These are phyloP conservation scores for Cercopithecus mitis DNA, from an alignment of 2,797 vertebrate genomes.

Conservation along the genomic window DNA sequence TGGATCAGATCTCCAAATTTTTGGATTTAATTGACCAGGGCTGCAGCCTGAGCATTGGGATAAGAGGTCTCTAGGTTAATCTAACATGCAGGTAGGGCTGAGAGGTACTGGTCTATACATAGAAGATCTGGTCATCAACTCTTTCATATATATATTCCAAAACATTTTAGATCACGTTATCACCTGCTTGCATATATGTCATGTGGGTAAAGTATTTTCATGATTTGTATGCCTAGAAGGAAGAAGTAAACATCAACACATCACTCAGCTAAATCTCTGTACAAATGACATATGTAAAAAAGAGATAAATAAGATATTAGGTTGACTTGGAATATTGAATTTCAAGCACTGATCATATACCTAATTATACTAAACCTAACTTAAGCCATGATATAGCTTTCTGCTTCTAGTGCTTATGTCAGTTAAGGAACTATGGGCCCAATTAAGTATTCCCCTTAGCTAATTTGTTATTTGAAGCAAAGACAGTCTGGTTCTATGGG, in stretches of 20 bases:
- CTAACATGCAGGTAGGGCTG: not conserved
- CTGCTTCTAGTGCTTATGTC: not conserved
- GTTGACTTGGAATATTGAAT: conserved; percentile 32
- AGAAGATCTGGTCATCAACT: not conserved
- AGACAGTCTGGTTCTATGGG: not conserved
- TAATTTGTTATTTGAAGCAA: conserved; percentile 45
- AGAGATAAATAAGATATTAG: conserved; percentile 6
- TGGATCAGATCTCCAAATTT: not conserved
- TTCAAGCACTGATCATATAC: conserved; percentile 42
- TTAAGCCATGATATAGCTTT: conserved; percentile 1
- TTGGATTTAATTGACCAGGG: not conserved
- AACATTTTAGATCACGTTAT: conserved; percentile 5
- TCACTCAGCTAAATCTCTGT: conserved; percentile 20
- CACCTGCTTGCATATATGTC: not conserved
- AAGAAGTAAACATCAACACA: not conserved
- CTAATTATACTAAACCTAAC: conserved; percentile 53
- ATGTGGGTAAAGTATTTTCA: not conserved
- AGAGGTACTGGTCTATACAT: not conserved
- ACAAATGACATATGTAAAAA: conserved; percentile 7
- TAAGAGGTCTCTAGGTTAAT: not conserved
- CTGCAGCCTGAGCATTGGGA: too few relatives aligned
- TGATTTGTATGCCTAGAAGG: not conserved
- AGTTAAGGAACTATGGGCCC: conserved; percentile 19
- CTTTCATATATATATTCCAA: not conserved
- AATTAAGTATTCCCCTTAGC: not conserved